Conservation (phyloP, 2,113 vertebrate genomes). For the Brevimyrus niger region DNA sequence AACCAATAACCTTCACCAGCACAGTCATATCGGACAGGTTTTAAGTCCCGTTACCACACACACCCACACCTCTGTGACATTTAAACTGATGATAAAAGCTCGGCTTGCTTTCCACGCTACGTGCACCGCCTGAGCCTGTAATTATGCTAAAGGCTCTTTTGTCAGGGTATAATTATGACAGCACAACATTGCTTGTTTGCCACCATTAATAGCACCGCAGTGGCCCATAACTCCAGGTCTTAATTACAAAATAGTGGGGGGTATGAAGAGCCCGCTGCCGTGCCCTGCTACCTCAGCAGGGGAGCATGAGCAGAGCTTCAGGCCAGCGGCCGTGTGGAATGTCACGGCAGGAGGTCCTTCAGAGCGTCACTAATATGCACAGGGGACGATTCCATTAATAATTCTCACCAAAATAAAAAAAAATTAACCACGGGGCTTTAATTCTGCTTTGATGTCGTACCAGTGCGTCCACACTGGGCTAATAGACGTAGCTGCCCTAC, state of each 20-base stretch:
- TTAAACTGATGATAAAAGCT: not conserved
- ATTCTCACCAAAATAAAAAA: not conserved
- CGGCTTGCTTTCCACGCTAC: not conserved
- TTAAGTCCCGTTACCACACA: not conserved
- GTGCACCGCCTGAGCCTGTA: not conserved
- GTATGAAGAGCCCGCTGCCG: not conserved
- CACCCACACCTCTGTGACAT: not conserved
- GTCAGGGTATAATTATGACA: not conserved
- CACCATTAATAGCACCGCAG: not conserved
- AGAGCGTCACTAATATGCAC: not conserved
- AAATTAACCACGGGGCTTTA: not conserved
- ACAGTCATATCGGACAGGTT: not conserved
- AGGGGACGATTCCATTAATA: not conserved
- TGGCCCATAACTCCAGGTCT: not conserved
- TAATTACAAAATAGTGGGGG: slow-evolving; percentile 10
- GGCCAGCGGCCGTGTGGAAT: not conserved
- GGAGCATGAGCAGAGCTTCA: not conserved
- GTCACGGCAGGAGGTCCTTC: not conserved
- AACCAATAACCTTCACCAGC: not conserved
- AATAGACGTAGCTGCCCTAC: not conserved
- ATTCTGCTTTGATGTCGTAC: not conserved
- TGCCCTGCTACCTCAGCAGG: not conserved
- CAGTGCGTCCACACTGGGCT: not conserved
- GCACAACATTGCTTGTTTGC: not conserved
- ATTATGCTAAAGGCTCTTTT: slow-evolving; percentile 1